phyloP scores from a whole-genome alignment of 2,888 invertebrate species.

The Lordiphosa andalusiaca region DNA sequence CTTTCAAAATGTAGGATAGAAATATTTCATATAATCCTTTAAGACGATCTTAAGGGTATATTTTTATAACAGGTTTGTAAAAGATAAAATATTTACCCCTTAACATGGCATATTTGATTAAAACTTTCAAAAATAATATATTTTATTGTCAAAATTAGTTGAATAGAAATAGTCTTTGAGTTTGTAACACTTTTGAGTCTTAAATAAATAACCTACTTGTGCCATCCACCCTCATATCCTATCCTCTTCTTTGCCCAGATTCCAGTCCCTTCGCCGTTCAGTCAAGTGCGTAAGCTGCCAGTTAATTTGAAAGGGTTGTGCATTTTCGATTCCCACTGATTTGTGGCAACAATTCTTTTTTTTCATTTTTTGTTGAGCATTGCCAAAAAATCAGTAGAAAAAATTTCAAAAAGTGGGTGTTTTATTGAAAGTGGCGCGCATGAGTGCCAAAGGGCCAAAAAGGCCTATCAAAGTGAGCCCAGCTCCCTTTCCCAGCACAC shows the following conservation, averaged over 20 bases:
- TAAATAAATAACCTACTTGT: too few relatives aligned
- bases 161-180: too few relatives aligned
- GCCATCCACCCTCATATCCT: too few relatives aligned
- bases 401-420: conserved; percentile 56
- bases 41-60: too few relatives aligned
- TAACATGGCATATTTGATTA: too few relatives aligned
- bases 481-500: conserved; percentile 3
- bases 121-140: too few relatives aligned
- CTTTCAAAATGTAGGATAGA: too few relatives aligned
- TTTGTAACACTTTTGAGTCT: too few relatives aligned
- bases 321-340: conserved; percentile 34
- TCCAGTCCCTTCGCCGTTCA: conserved; percentile 2
- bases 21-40: too few relatives aligned
- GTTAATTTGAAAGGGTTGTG: conserved; percentile 51
- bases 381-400: conserved; percentile 22
- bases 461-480: conserved; percentile 50
- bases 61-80: too few relatives aligned
- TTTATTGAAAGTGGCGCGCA: conserved; percentile 66
- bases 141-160: too few relatives aligned
- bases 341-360: conserved; percentile 26
- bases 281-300: conserved; percentile 34
- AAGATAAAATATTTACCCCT: too few relatives aligned
- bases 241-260: background rate
- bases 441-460: conserved; percentile 53
- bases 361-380: conserved; percentile 6